Evolutionary conservation across 2,888 invertebrate species (phyloP).

Genomic region (Temnothorax ravouxi): DNA sequence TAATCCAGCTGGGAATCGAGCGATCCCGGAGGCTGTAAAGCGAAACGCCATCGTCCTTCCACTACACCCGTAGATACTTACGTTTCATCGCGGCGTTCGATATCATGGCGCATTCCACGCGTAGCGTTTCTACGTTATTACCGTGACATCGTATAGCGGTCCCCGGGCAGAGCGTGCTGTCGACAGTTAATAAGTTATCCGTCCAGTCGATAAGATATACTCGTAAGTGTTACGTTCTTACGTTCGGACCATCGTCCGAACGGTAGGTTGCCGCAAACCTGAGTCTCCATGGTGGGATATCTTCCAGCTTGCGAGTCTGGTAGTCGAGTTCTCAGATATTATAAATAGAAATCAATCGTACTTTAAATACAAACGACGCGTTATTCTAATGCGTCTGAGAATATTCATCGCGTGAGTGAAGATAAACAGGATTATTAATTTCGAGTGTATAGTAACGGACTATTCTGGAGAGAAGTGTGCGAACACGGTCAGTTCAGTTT

Average conservation of each 20-base stretch:
- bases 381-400: constrained; percentile 16
- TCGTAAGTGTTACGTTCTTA: constrained; percentile 33
- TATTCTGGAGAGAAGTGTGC: constrained; percentile 28
- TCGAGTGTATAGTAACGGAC: not conserved
- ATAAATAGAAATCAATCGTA: constrained; percentile 32
- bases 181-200: constrained; percentile 55
- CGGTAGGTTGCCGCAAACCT: constrained; percentile 34
- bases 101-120: constrained; percentile 9
- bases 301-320: not conserved
- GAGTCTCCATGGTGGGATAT: not conserved
- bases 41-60: constrained; percentile 51
- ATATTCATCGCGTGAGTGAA: not conserved
- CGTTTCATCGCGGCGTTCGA: constrained; percentile 51
- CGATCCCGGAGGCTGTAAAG: constrained; percentile 57
- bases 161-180: constrained; percentile 6
- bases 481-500: not conserved
- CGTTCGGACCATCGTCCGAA: not conserved
- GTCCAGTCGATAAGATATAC: constrained; percentile 46
- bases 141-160: constrained; percentile 25
- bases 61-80: constrained; percentile 45
- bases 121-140: constrained; percentile 40
- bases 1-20: constrained; percentile 55
- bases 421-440: constrained; percentile 12
- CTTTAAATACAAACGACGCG: constrained; percentile 8
- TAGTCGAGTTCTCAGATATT: not conserved